These are phyloP conservation scores for Hedya salicella DNA, from an alignment of 2,888 invertebrate genomes.

Conservation along the genomic window DNA sequence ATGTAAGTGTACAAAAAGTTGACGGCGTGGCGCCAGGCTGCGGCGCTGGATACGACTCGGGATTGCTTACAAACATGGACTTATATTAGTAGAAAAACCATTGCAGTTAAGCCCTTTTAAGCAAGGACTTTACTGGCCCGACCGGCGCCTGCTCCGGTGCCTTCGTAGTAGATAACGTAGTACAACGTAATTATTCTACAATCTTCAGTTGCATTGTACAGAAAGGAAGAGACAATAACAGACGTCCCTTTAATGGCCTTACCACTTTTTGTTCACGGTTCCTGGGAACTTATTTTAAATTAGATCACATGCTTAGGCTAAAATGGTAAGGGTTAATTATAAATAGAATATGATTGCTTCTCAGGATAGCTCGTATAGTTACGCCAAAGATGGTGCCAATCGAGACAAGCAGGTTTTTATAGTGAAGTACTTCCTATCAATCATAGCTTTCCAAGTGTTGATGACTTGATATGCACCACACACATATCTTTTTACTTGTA, in stretches of 20 bases:
- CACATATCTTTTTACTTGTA: constrained; percentile 3
- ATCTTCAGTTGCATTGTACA: constrained; percentile 27
- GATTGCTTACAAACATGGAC: background rate
- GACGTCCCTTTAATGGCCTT: constrained; percentile 15
- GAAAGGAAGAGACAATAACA: constrained; percentile 28
- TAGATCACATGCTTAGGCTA: constrained; percentile 29
- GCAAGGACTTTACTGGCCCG: background rate
- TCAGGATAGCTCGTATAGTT: constrained; percentile 11
- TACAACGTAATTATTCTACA: constrained; percentile 31
- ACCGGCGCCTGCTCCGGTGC: constrained; percentile 27
- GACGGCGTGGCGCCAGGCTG: constrained; percentile 42
- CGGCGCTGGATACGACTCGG: constrained; percentile 36
- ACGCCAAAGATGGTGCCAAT: constrained; percentile 6
- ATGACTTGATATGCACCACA: background rate
- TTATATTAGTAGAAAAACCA: constrained; percentile 1
- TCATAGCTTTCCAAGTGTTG: constrained; percentile 12
- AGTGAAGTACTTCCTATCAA: constrained; percentile 17
- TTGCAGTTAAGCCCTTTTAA: constrained; percentile 2
- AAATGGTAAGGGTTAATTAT: constrained; percentile 27
- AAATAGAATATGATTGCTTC: constrained; percentile 28
- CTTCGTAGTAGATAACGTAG: constrained; percentile 32
- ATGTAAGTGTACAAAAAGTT: constrained; percentile 43
- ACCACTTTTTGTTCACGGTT: constrained; percentile 15
- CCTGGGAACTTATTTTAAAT: constrained; percentile 26
- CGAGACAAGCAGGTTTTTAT: constrained; percentile 11